A percentile compares a stretch with the other conserved stretches of the same genome.
These are phyloP conservation scores for Danio jaintianensis DNA, from an alignment of 2,797 vertebrate genomes.

Conservation along the genomic window DNA sequence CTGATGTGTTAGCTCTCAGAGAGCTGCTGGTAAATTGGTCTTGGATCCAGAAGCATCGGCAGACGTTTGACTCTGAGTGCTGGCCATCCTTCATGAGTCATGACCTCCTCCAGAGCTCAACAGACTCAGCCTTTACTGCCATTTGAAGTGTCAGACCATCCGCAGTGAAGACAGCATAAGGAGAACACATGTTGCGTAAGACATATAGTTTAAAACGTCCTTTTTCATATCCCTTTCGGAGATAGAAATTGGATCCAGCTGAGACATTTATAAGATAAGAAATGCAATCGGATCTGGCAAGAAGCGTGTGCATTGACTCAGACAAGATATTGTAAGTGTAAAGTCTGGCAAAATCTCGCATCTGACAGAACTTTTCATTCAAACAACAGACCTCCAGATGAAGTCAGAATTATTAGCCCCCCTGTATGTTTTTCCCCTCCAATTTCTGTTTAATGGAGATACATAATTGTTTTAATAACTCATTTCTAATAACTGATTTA, in stretches of 20 bases:
- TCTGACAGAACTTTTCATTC: background rate
- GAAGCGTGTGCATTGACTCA: background rate
- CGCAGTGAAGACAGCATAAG: background rate
- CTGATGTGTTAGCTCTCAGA: slow-evolving; percentile 18
- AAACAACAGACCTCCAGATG: background rate
- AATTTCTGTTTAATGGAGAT: no score
- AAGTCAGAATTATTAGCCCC: no score
- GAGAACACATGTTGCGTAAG: slow-evolving; percentile 14
- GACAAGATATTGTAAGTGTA: background rate
- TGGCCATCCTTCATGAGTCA: slow-evolving; percentile 33
- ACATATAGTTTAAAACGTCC: background rate
- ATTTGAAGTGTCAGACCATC: slow-evolving; percentile 25
- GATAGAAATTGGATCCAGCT: background rate
- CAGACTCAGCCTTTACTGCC: background rate
- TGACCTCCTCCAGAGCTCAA: slow-evolving; percentile 27
- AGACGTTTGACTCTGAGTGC: background rate
- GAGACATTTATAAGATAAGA: slow-evolving; percentile 30
- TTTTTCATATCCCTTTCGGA: slow-evolving; percentile 8
- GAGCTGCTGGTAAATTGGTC: slow-evolving; percentile 7
- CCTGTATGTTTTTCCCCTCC: no score
- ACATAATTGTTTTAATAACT: no score
- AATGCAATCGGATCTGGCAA: background rate
- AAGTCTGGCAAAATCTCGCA: background rate
- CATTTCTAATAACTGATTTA: no score
- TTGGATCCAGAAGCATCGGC: background rate